Conservation (phyloP, 2,797 vertebrate species). For the Chaunax sp. region DNA sequence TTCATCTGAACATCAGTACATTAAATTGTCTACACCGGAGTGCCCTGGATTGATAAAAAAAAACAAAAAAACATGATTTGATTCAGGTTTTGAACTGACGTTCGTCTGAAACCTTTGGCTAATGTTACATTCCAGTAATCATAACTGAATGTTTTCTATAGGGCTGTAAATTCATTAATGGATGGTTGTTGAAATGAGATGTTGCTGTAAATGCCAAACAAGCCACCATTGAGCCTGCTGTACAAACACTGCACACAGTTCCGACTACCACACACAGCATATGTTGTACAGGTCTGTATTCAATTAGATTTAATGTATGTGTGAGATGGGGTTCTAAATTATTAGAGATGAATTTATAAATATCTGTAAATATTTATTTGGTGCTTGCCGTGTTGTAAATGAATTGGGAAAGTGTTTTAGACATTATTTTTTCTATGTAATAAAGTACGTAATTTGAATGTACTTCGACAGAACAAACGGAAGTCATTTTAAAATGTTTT, state of each 20-base stretch:
- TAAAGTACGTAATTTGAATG: conserved; percentile 64
- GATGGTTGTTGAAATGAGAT: conserved; percentile 29
- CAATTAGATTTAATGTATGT: conserved; percentile 51
- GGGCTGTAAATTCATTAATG: conserved; percentile 50
- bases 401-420: conserved; percentile 71
- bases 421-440: conserved; percentile 75
- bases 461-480: conserved; percentile 75
- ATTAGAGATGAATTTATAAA: conserved; percentile 80
- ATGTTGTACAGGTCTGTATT: conserved; percentile 64
- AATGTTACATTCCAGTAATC: conserved; percentile 91
- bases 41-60: conserved; percentile 46
- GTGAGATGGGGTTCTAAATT: conserved; percentile 73
- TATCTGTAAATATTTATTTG: conserved; percentile 84
- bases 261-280: conserved; percentile 21
- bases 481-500: conserved; percentile 69
- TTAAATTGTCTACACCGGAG: conserved; percentile 46
- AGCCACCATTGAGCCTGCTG: conserved; percentile 57
- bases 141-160: conserved; percentile 73
- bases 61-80: conserved; percentile 34
- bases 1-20: conserved; percentile 32
- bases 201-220: conserved; percentile 66
- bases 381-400: conserved; percentile 82
- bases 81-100: conserved; percentile 42
- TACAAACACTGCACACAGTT: conserved; percentile 24
- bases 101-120: conserved; percentile 75